Percentiles rank a stretch among this genome's conserved stretches.
Evolutionary conservation across 1,140 invertebrate genomes (phyloP).

Genomic region (Vollenhovia emeryi): DNA sequence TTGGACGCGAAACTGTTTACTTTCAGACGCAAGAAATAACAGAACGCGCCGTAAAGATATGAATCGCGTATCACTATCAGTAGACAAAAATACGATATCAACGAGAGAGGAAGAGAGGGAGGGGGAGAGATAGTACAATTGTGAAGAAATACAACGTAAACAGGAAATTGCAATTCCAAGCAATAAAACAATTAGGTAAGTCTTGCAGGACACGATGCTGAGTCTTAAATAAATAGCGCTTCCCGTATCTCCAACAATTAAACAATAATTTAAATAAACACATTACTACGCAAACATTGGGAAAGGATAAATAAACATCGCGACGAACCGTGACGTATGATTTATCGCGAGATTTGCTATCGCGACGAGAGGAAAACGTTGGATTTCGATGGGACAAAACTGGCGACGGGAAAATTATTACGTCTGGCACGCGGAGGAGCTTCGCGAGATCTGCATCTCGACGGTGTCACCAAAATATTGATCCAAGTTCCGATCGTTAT

Average conservation of each 20-base stretch:
- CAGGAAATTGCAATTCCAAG: not conserved
- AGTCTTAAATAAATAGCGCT: not conserved
- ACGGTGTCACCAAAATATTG: slow-evolving; percentile 12
- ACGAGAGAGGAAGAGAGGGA: not conserved
- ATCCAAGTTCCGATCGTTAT: slow-evolving; percentile 19
- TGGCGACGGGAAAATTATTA: not conserved
- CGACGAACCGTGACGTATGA: not conserved
- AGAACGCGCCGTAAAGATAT: not conserved
- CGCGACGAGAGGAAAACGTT: not conserved
- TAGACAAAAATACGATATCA: not conserved
- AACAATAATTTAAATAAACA: not conserved
- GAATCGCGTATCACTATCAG: not conserved
- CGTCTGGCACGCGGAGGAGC: not conserved
- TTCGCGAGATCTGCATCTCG: not conserved
- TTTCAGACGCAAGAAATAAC: slow-evolving; percentile 5
- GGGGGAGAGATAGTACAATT: not conserved
- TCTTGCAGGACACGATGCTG: not conserved
- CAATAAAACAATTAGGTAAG: not conserved
- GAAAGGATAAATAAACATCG: not conserved
- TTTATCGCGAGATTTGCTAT: slow-evolving; percentile 14
- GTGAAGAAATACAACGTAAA: not conserved
- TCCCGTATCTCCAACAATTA: not conserved
- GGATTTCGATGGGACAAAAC: not conserved
- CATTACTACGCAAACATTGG: not conserved
- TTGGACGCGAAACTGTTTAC: not conserved